Percentiles rank a stretch among this genome's conserved stretches.
phyloP scores from a whole-genome alignment of 2,113 vertebrate species.

The Calcarius ornatus region DNA sequence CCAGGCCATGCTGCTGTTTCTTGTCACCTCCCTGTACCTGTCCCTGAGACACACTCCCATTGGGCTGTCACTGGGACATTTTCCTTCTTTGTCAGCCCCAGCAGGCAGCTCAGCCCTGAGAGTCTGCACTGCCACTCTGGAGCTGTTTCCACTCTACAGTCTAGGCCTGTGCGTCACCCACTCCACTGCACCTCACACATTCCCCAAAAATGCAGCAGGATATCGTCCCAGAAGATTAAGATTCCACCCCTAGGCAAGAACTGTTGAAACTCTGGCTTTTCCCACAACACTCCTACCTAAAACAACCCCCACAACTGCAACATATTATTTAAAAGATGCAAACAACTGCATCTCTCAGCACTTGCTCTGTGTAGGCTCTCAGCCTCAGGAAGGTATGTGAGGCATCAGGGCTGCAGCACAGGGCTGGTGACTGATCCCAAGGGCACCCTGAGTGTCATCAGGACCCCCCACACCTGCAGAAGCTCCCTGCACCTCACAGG shows the following conservation, averaged over 20 bases:
- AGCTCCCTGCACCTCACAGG: background rate
- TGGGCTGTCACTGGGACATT: background rate
- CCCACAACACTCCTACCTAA: background rate
- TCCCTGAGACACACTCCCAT: background rate
- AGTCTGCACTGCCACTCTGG: background rate
- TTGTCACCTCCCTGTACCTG: background rate
- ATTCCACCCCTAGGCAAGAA: background rate
- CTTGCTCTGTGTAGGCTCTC: background rate
- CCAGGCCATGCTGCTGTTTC: background rate
- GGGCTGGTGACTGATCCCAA: too few species aligned
- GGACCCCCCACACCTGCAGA: background rate
- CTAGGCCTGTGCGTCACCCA: background rate
- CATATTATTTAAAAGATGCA: background rate
- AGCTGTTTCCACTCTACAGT: background rate
- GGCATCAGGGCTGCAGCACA: background rate
- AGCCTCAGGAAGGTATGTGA: background rate
- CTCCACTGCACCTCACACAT: background rate
- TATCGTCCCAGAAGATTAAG: background rate
- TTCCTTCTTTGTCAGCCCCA: background rate
- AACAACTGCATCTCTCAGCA: background rate
- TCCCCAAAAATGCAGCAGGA: background rate
- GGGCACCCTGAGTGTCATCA: too few species aligned
- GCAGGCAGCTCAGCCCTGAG: background rate
- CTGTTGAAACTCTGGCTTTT: background rate
- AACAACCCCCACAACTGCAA: background rate